Conservation (phyloP, 2,113 vertebrate genomes). For the Callochromis pleurospilus region DNA sequence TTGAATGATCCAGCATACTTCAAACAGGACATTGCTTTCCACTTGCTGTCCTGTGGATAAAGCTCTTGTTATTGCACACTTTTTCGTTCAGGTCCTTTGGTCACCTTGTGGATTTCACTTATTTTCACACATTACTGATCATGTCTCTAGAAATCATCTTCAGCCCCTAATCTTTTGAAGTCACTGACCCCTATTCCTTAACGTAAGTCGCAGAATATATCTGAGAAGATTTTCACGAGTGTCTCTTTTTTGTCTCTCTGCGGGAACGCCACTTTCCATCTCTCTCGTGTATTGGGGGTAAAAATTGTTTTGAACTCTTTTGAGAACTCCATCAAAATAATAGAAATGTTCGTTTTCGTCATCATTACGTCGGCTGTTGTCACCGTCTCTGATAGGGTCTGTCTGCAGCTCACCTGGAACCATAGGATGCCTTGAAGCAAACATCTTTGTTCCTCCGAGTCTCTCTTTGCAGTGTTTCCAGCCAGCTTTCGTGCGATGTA, state of each 20-base stretch:
- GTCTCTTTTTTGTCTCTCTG: not conserved
- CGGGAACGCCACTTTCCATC: not conserved
- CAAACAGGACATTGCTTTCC: not conserved
- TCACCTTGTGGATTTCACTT: not conserved
- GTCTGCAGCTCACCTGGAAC: not conserved
- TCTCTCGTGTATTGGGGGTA: not conserved
- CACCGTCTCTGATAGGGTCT: not conserved
- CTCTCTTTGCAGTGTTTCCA: slow-evolving; percentile 38
- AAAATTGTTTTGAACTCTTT: slow-evolving; percentile 5
- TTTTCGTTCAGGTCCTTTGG: not conserved
- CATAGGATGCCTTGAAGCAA: not conserved
- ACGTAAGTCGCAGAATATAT: not conserved
- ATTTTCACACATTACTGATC: not conserved
- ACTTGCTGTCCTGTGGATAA: not conserved
- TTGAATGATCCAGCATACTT: not conserved
- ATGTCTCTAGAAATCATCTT: not conserved
- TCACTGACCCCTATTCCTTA: not conserved
- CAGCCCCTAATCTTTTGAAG: not conserved
- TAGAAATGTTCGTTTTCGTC: slow-evolving; percentile 38
- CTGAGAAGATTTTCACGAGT: not conserved
- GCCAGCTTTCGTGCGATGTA: slow-evolving; percentile 34
- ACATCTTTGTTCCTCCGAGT: not conserved
- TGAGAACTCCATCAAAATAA: slow-evolving; percentile 43
- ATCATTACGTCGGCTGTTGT: not conserved
- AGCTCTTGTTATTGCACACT: not conserved